These are phyloP conservation scores for Erannis defoliaria DNA, from an alignment of 2,888 invertebrate species.

Conservation along the genomic window DNA sequence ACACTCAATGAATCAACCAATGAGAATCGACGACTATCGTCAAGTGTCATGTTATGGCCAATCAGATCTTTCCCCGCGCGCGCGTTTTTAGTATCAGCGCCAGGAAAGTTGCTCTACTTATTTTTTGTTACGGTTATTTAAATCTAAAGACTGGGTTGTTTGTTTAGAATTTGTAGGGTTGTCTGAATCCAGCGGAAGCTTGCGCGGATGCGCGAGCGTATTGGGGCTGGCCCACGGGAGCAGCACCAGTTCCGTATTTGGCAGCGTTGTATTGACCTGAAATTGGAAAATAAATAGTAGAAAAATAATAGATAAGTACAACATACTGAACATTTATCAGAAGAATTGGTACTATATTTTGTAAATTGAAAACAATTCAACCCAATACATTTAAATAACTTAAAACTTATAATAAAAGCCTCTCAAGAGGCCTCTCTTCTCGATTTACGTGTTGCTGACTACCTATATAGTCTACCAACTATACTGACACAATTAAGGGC, in stretches of 20 bases:
- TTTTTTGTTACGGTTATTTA: slow-evolving; percentile 42
- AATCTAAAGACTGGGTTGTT: slow-evolving; percentile 38
- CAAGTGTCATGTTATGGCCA: slow-evolving; percentile 32
- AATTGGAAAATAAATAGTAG: not conserved
- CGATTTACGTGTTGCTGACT: no score
- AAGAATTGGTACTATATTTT: not conserved
- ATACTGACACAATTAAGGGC: no score
- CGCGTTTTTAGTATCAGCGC: slow-evolving; percentile 32
- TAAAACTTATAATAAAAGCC: no score
- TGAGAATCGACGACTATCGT: slow-evolving; percentile 12
- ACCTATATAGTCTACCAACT: no score
- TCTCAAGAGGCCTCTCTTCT: no score
- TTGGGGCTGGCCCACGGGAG: slow-evolving; percentile 62
- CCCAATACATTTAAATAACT: no score
- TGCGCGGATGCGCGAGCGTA: slow-evolving; percentile 64
- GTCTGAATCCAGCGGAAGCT: slow-evolving; percentile 71
- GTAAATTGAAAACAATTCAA: no score
- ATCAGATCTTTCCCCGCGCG: slow-evolving; percentile 32
- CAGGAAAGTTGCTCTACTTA: slow-evolving; percentile 47
- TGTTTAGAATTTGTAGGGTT: slow-evolving; percentile 75
- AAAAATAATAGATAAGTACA: not conserved
- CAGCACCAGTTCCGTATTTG: slow-evolving; percentile 70
- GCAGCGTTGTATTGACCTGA: slow-evolving; percentile 81
- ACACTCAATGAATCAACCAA: slow-evolving; percentile 21
- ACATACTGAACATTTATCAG: no score